Percentiles rank a stretch among this genome's conserved stretches.
These are phyloP conservation scores for Pristionchus exspectatus DNA, from an alignment of 2,888 invertebrate species.

Conservation along the genomic window DNA sequence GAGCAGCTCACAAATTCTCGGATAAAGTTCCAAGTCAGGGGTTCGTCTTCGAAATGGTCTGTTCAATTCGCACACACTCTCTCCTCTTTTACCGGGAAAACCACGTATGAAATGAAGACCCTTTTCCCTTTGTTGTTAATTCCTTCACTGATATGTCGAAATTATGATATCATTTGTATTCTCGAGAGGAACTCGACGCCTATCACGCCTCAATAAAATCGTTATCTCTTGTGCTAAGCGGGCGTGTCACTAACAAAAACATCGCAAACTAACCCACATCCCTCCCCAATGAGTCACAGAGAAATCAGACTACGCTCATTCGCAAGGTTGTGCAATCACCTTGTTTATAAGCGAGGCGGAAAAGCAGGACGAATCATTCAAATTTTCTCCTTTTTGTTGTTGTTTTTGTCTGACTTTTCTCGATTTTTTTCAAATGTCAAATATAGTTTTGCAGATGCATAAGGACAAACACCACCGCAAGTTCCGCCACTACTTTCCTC, in stretches of 20 bases:
- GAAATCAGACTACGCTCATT: background rate
- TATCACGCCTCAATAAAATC: background rate
- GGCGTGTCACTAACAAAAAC: background rate
- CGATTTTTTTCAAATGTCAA: background rate
- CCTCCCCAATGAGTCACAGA: background rate
- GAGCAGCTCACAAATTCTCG: no score
- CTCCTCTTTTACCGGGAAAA: no score
- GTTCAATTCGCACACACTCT: no score
- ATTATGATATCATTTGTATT: no score
- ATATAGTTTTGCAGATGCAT: background rate
- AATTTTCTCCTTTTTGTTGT: background rate
- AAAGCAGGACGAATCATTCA: background rate
- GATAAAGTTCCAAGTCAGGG: no score
- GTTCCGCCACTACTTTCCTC: background rate
- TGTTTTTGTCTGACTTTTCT: background rate
- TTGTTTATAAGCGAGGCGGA: background rate
- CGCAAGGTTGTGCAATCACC: background rate
- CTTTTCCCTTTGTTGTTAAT: no score
- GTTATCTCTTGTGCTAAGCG: background rate
- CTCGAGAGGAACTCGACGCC: background rate
- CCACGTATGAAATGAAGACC: no score
- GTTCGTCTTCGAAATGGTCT: no score
- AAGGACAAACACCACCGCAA: slow-evolving; percentile 35
- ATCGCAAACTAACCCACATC: background rate
- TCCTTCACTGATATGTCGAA: no score